phyloP scores from a whole-genome alignment of 2,888 invertebrate species.

The Pediacus dermestoides region DNA sequence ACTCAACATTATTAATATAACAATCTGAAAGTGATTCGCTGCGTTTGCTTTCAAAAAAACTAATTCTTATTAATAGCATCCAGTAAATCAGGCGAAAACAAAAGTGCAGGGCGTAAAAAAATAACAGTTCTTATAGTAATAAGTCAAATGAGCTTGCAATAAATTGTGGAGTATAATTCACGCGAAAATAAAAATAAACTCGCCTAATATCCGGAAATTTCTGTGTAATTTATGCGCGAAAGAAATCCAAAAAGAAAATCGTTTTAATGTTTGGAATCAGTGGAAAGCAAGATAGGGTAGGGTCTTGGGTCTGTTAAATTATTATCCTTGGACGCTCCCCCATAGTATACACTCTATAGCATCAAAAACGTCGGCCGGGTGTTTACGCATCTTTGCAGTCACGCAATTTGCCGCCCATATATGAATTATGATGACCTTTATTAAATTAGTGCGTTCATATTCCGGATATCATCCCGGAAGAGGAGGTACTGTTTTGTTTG shows the following conservation, averaged over 20 bases:
- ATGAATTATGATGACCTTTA: slow-evolving; percentile 32
- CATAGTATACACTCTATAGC: background rate
- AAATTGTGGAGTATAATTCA: too few species aligned
- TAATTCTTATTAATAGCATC: too few species aligned
- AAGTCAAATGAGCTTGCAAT: too few species aligned
- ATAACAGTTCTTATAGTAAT: too few species aligned
- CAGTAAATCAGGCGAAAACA: too few species aligned
- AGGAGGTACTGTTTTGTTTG: slow-evolving; percentile 23
- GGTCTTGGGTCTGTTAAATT: slow-evolving; percentile 12
- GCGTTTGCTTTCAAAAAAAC: too few species aligned
- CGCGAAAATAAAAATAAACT: too few species aligned
- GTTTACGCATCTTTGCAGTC: slow-evolving; percentile 25
- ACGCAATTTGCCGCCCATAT: slow-evolving; percentile 27
- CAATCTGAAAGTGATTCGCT: too few species aligned
- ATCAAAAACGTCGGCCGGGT: slow-evolving; percentile 12
- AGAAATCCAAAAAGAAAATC: background rate
- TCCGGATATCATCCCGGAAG: slow-evolving; percentile 27
- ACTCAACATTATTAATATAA: too few species aligned
- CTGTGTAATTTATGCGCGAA: slow-evolving; percentile 4
- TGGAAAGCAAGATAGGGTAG: background rate
- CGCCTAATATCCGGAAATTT: too few species aligned
- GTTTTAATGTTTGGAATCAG: slow-evolving; percentile 2
- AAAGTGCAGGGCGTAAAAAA: background rate
- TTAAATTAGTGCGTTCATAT: slow-evolving; percentile 32
- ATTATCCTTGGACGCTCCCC: slow-evolving; percentile 10